These are phyloP conservation scores for Tribolium castaneum DNA, from an alignment of 1,140 invertebrate genomes.

Conservation along the genomic window DNA sequence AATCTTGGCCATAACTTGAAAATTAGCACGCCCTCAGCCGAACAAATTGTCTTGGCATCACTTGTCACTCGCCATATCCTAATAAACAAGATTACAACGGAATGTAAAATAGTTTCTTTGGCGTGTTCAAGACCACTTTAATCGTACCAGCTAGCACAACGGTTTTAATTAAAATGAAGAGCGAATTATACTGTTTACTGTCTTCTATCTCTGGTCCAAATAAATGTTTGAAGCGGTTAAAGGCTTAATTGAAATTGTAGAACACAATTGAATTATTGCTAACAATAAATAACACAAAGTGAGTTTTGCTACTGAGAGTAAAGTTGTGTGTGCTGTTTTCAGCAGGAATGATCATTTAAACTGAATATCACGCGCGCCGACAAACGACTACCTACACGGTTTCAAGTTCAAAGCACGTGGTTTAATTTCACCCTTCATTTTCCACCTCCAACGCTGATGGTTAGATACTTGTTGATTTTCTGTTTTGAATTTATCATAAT, in stretches of 20 bases:
- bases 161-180: constrained; percentile 39
- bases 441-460: constrained; percentile 7
- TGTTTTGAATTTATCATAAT: not conserved
- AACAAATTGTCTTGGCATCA: not conserved
- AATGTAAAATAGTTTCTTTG: constrained; percentile 32
- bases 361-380: constrained; percentile 11
- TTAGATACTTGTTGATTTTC: not conserved
- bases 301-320: not conserved
- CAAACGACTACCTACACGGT: not conserved
- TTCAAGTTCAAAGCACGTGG: not conserved
- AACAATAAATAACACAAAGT: not conserved
- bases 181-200: constrained; percentile 39
- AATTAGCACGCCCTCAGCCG: not conserved
- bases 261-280: not conserved
- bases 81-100: constrained; percentile 12
- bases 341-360: constrained; percentile 3
- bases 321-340: not conserved
- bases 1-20: not conserved
- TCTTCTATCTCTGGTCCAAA: not conserved
- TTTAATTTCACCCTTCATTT: constrained; percentile 32
- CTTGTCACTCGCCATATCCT: not conserved
- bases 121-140: constrained; percentile 39
- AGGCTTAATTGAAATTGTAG: not conserved
- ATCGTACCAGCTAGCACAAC: constrained; percentile 40
- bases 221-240: not conserved